Evolutionary conservation across 2,113 vertebrate species (phyloP), one percentile per base, ranked within the genome.

Genomic region (Sardina pilchardus): DNA sequence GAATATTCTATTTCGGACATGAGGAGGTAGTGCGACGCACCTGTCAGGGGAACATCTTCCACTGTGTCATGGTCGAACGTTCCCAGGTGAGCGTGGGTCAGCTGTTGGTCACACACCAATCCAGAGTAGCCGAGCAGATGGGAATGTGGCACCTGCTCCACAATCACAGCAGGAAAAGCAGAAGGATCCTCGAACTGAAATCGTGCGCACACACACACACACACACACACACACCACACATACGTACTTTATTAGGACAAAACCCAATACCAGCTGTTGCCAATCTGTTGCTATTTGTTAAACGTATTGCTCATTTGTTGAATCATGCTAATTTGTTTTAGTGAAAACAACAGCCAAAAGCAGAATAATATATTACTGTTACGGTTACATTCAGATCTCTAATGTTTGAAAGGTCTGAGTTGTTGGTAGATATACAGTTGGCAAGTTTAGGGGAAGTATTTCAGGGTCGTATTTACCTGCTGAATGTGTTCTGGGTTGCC

Each of bases 91-190:
- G 89, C 87, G 24, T 85, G 88, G 83, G 81, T 84, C 30, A 92
- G 88, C 63, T 95, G 93, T 89, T 97, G 96, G 89, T 97, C 97
- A 42, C 95, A 97, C 9, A 94, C 92, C 63, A 98, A 93, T 4
- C 96, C 96, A 0, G 97, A 95, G 44, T 97, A 98, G 83, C 96
- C 94, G 59, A 98, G 93, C 89, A 98, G 94, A 84, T 98, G 97
- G 81, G 96, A 93, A 6, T 96, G 96, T 81, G 97, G 97, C 88
- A 99, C 95, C 90, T 98, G 97, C 75, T 99, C 97, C 92, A 98
- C 97, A 7, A 98, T 97, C 84, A 99, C 97, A 0, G 97, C 96
- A 24, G 97, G 97, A 90, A 97, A 99, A 91, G 97, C 95, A 43
- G 95, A 94, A 45, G 96, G 95, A 87, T 94, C 93, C 30, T 93